Base-by-base conservation (phyloP, 2,888 invertebrate species). In the Aplocera efformata region DNA sequence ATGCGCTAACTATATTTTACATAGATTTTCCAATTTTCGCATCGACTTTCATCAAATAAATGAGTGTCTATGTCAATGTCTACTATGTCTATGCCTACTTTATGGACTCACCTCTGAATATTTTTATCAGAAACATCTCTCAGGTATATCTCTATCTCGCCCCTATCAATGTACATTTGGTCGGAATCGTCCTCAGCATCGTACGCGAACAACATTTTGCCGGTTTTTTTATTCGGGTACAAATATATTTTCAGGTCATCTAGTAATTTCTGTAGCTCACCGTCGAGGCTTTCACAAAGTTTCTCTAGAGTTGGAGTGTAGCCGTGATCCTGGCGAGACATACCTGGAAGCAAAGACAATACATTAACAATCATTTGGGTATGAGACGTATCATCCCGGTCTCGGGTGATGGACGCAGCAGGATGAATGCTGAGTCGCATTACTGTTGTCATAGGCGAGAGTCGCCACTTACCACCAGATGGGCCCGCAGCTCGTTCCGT, bases 301-400 rank as follows among this genome's bases (percentile, higher is more conserved):
- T 91, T 90, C 29, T 95, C 93, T 25, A 96, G 82, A 10, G 91
- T 91, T 0, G 91, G 91, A 0, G 94, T 94, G 73, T 92, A 95
- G 0, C 96, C 96, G 55, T 92, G 92, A 2, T 94, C 93, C 82
- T 96, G 96, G 88, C 94, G 93, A 0, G 92, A 83, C 73, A 95
- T 89, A 1, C 84, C 89, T 89, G 29, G 0, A 52, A 59, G 13
- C 13, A 17, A 27, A 21, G 8, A 6, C n/a, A 13, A 7, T 25
- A 10, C 34, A 23, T 37, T 44, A 52, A 44, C 50, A 17, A 3
- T 17, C 5, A 3, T 17, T 5, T 3, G 13, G 13, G 3, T 3
- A 5, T 17, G 5, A 17, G 5, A 17, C 13, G n/a, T n/a, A n/a
- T n/a, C n/a, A n/a, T n/a, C n/a, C n/a, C n/a, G n/a, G n/a, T n/a